A percentile compares a stretch with the other conserved stretches of the same genome.
phyloP scores from a whole-genome alignment of 1,140 invertebrate species.

The Bombus turneri region DNA sequence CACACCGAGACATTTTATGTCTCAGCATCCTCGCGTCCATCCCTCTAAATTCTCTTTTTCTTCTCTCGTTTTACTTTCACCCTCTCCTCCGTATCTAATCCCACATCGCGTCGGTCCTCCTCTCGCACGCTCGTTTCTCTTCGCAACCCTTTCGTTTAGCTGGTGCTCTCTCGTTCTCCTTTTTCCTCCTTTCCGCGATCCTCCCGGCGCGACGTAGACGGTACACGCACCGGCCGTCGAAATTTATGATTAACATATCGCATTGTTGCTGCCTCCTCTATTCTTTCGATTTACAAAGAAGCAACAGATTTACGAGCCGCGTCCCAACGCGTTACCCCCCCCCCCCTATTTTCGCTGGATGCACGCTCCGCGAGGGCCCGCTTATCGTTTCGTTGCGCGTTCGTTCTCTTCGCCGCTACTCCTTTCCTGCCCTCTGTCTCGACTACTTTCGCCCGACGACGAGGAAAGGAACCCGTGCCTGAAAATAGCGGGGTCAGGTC shows the following conservation, averaged over 20 bases:
- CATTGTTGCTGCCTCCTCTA: constrained; percentile 46
- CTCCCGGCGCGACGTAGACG: background rate
- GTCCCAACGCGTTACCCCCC: constrained; percentile 21
- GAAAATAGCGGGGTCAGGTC: no score
- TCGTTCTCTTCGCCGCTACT: no score
- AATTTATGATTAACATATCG: constrained; percentile 58
- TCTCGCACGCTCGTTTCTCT: background rate
- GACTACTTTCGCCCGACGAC: no score
- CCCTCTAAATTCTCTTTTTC: background rate
- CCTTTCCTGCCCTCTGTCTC: no score
- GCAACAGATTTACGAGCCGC: constrained; percentile 51
- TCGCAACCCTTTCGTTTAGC: background rate
- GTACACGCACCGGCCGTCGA: constrained; percentile 32
- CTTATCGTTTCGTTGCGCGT: constrained; percentile 3
- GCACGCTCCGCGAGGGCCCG: background rate
- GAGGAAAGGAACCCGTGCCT: no score
- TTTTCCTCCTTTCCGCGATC: constrained; percentile 6
- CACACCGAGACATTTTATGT: background rate
- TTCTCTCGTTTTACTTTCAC: background rate
- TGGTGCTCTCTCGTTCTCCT: background rate
- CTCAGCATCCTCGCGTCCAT: background rate
- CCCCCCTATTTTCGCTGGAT: constrained; percentile 39
- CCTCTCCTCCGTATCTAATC: background rate
- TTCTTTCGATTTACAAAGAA: constrained; percentile 53
- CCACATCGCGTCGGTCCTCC: background rate